Conservation (phyloP, 2,113 vertebrate species). For the Rynchops niger region DNA sequence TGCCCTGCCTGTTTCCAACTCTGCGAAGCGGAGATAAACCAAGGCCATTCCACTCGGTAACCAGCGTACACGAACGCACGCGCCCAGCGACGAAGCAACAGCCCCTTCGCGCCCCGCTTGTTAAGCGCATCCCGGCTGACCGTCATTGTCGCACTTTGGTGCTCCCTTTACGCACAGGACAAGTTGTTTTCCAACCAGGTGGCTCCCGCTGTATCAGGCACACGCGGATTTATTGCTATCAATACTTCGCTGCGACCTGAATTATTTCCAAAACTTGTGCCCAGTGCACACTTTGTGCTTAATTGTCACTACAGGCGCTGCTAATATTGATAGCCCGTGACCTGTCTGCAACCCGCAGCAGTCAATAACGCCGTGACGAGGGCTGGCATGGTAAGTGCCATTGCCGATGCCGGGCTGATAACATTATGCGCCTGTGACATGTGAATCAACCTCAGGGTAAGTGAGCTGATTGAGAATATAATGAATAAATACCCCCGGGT, state of each 20-base stretch:
- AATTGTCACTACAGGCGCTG: not conserved
- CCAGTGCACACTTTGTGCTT: not conserved
- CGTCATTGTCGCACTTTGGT: not conserved
- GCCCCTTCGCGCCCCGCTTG: fast-evolving
- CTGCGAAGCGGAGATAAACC: not conserved
- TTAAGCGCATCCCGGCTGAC: not conserved
- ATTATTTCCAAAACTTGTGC: not conserved
- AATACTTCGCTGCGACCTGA: not conserved
- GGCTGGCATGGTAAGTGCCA: not conserved
- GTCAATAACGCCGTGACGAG: not conserved
- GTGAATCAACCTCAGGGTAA: not conserved
- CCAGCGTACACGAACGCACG: fast-evolving
- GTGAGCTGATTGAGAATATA: not conserved
- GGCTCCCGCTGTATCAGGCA: not conserved
- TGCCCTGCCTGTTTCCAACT: not conserved
- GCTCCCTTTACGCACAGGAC: not conserved
- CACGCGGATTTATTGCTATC: not conserved
- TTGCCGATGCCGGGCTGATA: not conserved
- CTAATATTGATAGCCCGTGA: not conserved
- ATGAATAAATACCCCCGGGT: constrained; percentile 34
- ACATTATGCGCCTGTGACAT: not conserved
- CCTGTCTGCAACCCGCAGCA: not conserved
- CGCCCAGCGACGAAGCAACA: fast-evolving
- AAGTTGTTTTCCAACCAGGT: not conserved
- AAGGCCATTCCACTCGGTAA: fast-evolving